Base-by-base conservation (phyloP, 2,797 vertebrate genomes). In the Sphenopsis melanotis region DNA sequence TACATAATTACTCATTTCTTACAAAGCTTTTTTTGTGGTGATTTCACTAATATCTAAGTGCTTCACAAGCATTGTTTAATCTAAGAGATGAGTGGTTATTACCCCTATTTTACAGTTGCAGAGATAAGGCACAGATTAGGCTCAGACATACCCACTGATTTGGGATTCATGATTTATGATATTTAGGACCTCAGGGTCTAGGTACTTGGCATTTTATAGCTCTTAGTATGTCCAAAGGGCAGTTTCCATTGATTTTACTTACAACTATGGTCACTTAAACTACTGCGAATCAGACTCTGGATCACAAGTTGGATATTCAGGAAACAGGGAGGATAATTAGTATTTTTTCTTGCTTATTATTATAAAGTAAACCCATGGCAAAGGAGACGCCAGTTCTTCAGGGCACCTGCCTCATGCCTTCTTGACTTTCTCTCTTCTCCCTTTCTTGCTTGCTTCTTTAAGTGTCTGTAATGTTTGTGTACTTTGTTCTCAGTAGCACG, bases 61-160 rank as follows among this genome's bases (percentile, higher is more conserved):
- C 78, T 90, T 94, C 71, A 85, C 49, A 89, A 95, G 56, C 56
- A 77, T 71, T 89, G 74, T 92, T 92, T 95, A 90, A 89, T 80
- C 89, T 89, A 39, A 61, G 29, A 61, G 59, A 83, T 63, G 68
- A 93, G 49, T 68, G 49, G 39, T 80, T 93, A 90, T 94, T 94
- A 72, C 56, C 47, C n/a, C 24, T 75, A 1, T 83, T 91, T 69
- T 69, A 72, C 47, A 57, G 26, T 10, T 3, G 3, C 75, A 63
- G n/a, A 84, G 41, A 80, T 87, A 55, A 93, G 88, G 53, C 12
- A 34, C 30, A 53, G 77, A 84, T 89, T 66, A 89, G 19, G 57
- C 52, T 88, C 41, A 57, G 61, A n/a, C 15, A 34, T 77, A 68
- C 27, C 27, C 46, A 27, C n/a, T 78, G 55, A 66, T 94, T 56